These are phyloP conservation scores for Pyrocoelia pectoralis DNA, from an alignment of 2,888 invertebrate genomes.

Conservation along the genomic window DNA sequence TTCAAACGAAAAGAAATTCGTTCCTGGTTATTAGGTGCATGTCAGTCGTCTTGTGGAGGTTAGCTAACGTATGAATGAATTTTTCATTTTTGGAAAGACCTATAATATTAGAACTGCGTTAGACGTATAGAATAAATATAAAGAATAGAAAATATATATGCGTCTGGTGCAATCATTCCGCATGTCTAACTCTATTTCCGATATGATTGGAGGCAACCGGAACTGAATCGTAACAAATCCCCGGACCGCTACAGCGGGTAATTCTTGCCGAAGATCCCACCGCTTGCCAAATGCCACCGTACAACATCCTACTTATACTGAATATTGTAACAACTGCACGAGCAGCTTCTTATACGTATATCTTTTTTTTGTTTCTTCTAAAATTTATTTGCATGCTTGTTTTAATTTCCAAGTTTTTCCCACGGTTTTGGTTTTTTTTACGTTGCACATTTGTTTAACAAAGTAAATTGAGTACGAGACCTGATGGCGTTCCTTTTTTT, in stretches of 20 bases:
- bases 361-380: neutral
- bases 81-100: neutral
- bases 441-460: neutral
- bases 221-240: conserved; percentile 56
- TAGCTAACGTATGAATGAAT: neutral
- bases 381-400: conserved; percentile 3
- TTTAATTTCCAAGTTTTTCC: conserved; percentile 9
- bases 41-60: neutral
- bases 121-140: conserved; percentile 25
- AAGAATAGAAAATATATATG: conserved; percentile 35
- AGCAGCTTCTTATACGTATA: conserved; percentile 3
- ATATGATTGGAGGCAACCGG: conserved; percentile 55
- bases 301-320: conserved; percentile 23
- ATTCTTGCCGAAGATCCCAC: conserved; percentile 36
- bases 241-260: conserved; percentile 39
- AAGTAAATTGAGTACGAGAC: too few species aligned
- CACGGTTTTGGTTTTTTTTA: neutral
- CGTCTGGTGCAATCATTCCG: conserved; percentile 56
- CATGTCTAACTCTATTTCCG: conserved; percentile 59
- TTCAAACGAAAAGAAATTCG: neutral
- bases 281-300: conserved; percentile 41
- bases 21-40: neutral
- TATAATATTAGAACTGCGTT: conserved; percentile 4
- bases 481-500: too few species aligned
- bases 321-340: conserved; percentile 22